These are phyloP conservation scores for Abrostola tripartita DNA, from an alignment of 2,888 invertebrate species.

Conservation along the genomic window DNA sequence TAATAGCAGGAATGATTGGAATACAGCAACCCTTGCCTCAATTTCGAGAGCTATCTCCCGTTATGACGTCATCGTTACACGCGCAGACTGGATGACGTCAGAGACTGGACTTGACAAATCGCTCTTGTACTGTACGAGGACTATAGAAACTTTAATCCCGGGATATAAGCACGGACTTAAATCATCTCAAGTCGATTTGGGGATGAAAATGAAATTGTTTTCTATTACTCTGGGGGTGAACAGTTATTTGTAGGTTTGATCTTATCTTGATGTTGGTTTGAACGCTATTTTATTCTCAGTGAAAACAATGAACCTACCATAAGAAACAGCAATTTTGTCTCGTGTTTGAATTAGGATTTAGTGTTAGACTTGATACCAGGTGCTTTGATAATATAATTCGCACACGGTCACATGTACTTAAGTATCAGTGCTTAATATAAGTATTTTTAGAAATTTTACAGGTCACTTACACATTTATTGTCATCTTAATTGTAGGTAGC, in stretches of 20 bases:
- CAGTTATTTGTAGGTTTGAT: background rate
- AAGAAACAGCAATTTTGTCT: too few species aligned
- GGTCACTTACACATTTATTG: too few species aligned
- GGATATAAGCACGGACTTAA: conserved; percentile 12
- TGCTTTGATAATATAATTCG: too few species aligned
- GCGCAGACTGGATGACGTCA: conserved; percentile 48
- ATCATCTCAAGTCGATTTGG: conserved; percentile 4
- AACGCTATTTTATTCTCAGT: too few species aligned
- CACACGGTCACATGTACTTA: too few species aligned
- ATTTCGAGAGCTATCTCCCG: conserved; percentile 37
- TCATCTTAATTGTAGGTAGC: too few species aligned
- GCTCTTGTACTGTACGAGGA: conserved; percentile 16
- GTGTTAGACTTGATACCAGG: too few species aligned
- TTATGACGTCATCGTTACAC: conserved; percentile 44
- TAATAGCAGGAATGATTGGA: conserved; percentile 35
- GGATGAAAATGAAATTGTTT: conserved; percentile 9
- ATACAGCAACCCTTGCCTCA: conserved; percentile 42
- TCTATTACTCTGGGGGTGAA: conserved; percentile 5
- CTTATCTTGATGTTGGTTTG: too few species aligned
- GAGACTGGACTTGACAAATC: conserved; percentile 35
- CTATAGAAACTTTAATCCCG: conserved; percentile 24
- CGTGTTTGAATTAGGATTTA: too few species aligned
- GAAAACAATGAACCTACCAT: too few species aligned
- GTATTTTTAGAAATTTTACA: too few species aligned
- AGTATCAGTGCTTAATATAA: too few species aligned